Evolutionary conservation across 2,797 vertebrate species (phyloP).

Genomic region (Chelon labrosus): DNA sequence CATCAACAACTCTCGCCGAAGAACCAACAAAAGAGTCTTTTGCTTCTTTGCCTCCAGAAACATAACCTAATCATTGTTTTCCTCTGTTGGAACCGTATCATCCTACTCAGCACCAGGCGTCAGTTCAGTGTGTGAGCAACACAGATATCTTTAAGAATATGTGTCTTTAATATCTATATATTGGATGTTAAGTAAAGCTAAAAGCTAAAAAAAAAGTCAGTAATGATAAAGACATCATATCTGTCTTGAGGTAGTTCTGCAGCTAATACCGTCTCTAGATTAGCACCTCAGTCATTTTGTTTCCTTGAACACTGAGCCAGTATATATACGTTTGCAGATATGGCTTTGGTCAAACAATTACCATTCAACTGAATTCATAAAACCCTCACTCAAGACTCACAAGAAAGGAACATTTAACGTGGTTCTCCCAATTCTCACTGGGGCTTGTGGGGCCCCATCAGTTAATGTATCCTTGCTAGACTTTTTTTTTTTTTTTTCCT

Average conservation of each 20-base stretch:
- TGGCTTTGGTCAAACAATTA: slow-evolving; percentile 20
- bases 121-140: slow-evolving; percentile 1
- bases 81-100: slow-evolving; percentile 10
- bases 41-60: slow-evolving; percentile 43
- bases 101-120: slow-evolving; percentile 23
- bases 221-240: background rate
- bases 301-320: slow-evolving; percentile 29
- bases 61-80: slow-evolving; percentile 35
- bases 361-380: slow-evolving; percentile 47
- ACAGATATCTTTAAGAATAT: background rate
- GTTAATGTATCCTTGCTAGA: slow-evolving; percentile 61
- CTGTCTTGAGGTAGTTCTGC: background rate
- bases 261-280: background rate
- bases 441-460: slow-evolving; percentile 63
- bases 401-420: slow-evolving; percentile 45
- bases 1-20: slow-evolving; percentile 63
- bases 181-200: too few relatives aligned
- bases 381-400: slow-evolving; percentile 36
- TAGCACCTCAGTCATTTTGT: slow-evolving; percentile 1
- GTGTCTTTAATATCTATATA: too few relatives aligned
- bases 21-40: slow-evolving; percentile 55
- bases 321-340: slow-evolving; percentile 14
- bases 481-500: slow-evolving; percentile 40
- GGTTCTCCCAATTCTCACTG: slow-evolving; percentile 55
- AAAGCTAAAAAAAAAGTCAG: background rate